These are phyloP conservation scores for Holacanthella duospinosa DNA, from an alignment of 2,888 invertebrate genomes.

Conservation along the genomic window DNA sequence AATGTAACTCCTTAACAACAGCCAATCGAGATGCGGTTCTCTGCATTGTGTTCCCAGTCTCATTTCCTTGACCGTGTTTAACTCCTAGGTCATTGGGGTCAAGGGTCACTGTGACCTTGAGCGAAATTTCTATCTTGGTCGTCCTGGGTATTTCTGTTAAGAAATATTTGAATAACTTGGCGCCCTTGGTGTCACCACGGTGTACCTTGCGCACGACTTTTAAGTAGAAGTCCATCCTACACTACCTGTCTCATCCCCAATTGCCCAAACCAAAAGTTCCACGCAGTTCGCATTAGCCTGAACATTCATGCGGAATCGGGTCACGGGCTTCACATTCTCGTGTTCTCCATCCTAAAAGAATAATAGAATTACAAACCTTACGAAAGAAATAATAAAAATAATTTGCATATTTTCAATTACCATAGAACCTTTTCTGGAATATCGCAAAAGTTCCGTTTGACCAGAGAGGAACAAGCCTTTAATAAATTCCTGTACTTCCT, in stretches of 20 bases:
- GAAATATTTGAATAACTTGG: no score
- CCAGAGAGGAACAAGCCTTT: constrained; percentile 81
- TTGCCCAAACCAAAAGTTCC: constrained; percentile 94
- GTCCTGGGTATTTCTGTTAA: no score
- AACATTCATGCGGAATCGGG: constrained; percentile 73
- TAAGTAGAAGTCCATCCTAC: no score
- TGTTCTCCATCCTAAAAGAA: background rate
- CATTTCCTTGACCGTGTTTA: no score
- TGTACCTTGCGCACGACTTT: no score
- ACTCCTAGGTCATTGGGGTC: no score
- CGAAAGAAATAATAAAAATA: background rate
- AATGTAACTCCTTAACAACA: no score
- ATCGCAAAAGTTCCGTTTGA: constrained; percentile 65
- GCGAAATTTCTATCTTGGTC: background rate
- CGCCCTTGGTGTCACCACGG: no score
- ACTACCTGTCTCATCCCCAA: constrained; percentile 89
- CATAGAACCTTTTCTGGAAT: constrained; percentile 20
- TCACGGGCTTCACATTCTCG: background rate
- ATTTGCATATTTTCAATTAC: no score
- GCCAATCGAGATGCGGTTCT: no score
- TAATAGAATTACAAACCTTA: background rate
- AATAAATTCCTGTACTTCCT: constrained; percentile 83
- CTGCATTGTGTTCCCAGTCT: no score
- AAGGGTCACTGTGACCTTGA: background rate
- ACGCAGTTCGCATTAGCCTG: constrained; percentile 97